Conservation (phyloP, 2,888 invertebrate genomes). For the Palloptera scutellata region DNA sequence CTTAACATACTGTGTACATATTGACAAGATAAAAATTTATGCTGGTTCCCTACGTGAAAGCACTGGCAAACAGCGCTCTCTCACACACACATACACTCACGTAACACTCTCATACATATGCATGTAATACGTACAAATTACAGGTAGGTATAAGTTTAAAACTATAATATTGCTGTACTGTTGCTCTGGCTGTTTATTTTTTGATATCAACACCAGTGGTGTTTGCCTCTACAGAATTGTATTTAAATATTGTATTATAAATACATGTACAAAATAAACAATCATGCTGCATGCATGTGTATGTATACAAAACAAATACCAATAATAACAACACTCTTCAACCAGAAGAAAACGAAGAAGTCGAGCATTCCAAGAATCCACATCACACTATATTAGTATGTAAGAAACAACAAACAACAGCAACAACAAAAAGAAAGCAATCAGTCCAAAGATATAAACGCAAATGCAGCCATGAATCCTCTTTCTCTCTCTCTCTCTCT, state of each 20-base stretch:
- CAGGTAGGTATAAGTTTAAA: not conserved
- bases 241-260: conserved; percentile 17
- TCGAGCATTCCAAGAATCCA: conserved; percentile 6
- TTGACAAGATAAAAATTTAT: conserved; percentile 21
- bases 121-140: conserved; percentile 21
- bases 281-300: not conserved
- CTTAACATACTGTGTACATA: too few species aligned
- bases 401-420: not conserved
- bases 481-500: too few species aligned
- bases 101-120: conserved; percentile 22
- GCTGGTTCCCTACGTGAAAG: not conserved
- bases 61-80: not conserved
- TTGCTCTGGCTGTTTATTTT: conserved; percentile 6
- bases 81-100: not conserved
- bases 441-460: not conserved
- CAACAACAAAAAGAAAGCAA: not conserved
- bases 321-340: not conserved
- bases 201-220: conserved; percentile 25
- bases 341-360: conserved; percentile 4
- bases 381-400: not conserved
- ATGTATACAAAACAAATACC: not conserved
- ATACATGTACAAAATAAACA: not conserved
- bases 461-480: too few species aligned
- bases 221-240: conserved; percentile 15
- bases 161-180: not conserved